These are phyloP conservation scores for Pyrrhosoma nymphula DNA, from an alignment of 2,888 invertebrate species.

Conservation along the genomic window DNA sequence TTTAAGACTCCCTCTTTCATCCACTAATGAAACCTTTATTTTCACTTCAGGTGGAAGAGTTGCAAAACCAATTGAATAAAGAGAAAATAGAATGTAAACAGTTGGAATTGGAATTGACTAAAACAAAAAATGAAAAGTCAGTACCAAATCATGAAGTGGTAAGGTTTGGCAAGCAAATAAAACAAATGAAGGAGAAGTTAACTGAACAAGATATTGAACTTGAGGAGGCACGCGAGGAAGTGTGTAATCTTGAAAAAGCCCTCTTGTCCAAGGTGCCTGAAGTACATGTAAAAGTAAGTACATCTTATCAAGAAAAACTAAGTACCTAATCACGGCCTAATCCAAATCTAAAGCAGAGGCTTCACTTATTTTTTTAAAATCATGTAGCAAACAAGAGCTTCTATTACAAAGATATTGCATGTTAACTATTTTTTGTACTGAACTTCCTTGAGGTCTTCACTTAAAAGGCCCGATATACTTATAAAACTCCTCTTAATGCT, in stretches of 20 bases:
- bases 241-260: slow-evolving; percentile 75
- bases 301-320: no score
- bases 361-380: no score
- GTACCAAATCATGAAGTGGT: slow-evolving; percentile 38
- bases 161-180: slow-evolving; percentile 38
- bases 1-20: neutral
- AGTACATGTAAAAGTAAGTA: slow-evolving; percentile 72
- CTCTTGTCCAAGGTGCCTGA: slow-evolving; percentile 74
- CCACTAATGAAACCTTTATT: neutral
- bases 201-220: slow-evolving; percentile 73
- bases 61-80: slow-evolving; percentile 68
- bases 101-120: slow-evolving; percentile 66
- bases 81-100: slow-evolving; percentile 64
- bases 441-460: no score
- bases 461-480: no score
- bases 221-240: slow-evolving; percentile 71
- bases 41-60: slow-evolving; percentile 61
- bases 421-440: neutral
- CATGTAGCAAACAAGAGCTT: no score
- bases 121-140: neutral
- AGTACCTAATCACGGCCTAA: no score
- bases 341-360: no score
- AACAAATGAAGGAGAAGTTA: slow-evolving; percentile 71
- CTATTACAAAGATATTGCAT: no score
- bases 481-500: no score